Conservation (phyloP, 2,888 invertebrate species). For the Trachelus iudaicus region DNA sequence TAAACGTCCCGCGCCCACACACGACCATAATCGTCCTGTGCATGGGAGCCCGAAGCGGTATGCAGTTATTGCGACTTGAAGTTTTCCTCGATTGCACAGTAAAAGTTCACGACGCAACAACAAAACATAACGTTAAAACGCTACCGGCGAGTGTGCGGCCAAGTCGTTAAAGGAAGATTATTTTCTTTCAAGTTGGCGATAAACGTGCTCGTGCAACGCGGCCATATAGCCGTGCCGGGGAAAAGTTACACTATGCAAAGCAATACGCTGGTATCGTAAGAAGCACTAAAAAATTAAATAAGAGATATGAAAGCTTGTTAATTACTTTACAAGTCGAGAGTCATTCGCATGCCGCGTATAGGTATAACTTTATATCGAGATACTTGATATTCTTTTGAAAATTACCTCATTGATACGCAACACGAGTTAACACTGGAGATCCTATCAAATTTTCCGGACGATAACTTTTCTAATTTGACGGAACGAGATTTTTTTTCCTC, state of each 20-base stretch:
- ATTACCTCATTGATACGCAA: background rate
- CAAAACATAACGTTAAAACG: background rate
- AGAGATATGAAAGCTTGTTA: background rate
- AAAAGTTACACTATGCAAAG: background rate
- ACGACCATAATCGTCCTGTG: background rate
- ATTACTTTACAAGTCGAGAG: background rate
- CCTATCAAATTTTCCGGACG: slow-evolving; percentile 19
- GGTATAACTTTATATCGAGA: background rate
- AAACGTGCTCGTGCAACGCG: background rate
- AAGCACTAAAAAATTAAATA: background rate
- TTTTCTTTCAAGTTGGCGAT: background rate
- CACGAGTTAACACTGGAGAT: background rate
- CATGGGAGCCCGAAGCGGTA: background rate
- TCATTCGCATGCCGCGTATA: background rate
- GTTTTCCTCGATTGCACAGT: background rate
- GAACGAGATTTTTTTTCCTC: slow-evolving; percentile 23
- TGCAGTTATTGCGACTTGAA: background rate
- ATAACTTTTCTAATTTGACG: slow-evolving; percentile 46
- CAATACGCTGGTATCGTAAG: background rate
- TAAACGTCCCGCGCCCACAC: background rate
- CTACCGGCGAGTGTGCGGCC: background rate
- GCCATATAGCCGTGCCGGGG: background rate
- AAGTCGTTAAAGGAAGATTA: background rate
- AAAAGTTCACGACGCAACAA: background rate
- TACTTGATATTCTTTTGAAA: background rate